Conservation (phyloP, 1,140 invertebrate genomes). For the Coelopa frigida region DNA sequence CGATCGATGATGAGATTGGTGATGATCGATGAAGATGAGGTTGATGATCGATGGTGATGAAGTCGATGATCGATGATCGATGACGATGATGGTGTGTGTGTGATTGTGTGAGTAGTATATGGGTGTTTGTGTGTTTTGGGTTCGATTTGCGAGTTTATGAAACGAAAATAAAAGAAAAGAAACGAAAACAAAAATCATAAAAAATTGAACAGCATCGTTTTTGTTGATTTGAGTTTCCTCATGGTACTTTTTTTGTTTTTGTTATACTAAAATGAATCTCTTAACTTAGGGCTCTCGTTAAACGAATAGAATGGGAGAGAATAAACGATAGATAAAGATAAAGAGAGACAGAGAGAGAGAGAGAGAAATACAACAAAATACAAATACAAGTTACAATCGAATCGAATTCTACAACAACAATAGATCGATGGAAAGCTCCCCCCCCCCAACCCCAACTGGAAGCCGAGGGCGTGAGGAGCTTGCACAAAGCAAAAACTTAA, state of each 20-base stretch:
- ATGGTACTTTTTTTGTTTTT: neutral
- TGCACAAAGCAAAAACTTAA: too few relatives aligned
- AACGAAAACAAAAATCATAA: slow-evolving; percentile 43
- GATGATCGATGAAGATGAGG: neutral
- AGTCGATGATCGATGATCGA: slow-evolving; percentile 14
- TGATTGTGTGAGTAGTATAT: slow-evolving; percentile 6
- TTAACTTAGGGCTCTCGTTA: too few relatives aligned
- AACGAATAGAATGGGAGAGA: too few relatives aligned
- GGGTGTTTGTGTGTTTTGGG: slow-evolving; percentile 6
- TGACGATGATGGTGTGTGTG: slow-evolving; percentile 17
- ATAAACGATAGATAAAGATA: too few relatives aligned
- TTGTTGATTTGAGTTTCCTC: neutral
- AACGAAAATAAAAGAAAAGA: slow-evolving; percentile 45
- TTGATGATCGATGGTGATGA: slow-evolving; percentile 13
- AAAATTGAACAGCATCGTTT: slow-evolving; percentile 17
- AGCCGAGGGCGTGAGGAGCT: too few relatives aligned
- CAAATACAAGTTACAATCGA: too few relatives aligned
- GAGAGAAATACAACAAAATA: too few relatives aligned
- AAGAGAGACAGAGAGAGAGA: too few relatives aligned
- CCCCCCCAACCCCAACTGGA: too few relatives aligned
- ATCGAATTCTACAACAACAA: too few relatives aligned
- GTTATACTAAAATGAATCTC: too few relatives aligned
- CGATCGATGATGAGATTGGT: neutral
- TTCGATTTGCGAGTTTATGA: slow-evolving; percentile 11
- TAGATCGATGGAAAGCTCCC: too few relatives aligned